These are phyloP conservation scores for Lymantria dispar DNA, from an alignment of 2,888 invertebrate genomes.

Conservation along the genomic window DNA sequence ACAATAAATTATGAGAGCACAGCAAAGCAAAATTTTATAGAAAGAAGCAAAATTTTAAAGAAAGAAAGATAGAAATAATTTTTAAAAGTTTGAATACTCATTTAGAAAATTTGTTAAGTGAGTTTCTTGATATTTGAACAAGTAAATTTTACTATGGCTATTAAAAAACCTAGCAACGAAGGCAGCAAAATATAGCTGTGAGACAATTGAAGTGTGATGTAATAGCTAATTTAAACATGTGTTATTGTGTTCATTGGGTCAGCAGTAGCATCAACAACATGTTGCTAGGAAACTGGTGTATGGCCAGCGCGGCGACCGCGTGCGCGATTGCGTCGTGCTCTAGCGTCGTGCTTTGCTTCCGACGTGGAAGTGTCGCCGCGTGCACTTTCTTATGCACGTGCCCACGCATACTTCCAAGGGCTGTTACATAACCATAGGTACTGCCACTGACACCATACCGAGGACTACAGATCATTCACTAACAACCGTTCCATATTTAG, in stretches of 20 bases:
- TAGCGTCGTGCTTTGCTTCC: conserved; percentile 52
- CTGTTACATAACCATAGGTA: conserved; percentile 71
- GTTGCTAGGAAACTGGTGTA: conserved; percentile 79
- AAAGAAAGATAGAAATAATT: neutral
- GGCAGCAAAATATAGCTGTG: conserved; percentile 42
- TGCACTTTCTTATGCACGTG: conserved; percentile 66
- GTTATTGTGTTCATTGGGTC: conserved; percentile 77
- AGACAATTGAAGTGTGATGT: conserved; percentile 67
- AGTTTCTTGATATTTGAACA: conserved; percentile 19
- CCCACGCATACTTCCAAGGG: conserved; percentile 55
- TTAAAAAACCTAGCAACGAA: conserved; percentile 58
- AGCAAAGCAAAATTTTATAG: neutral
- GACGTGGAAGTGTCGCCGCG: conserved; percentile 72
- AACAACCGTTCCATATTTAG: conserved; percentile 78
- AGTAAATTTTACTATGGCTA: conserved; percentile 51
- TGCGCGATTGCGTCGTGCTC: conserved; percentile 52
- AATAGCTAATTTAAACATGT: conserved; percentile 68
- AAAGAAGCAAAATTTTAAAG: neutral
- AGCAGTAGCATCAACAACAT: conserved; percentile 77
- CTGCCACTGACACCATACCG: conserved; percentile 44
- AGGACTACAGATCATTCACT: conserved; percentile 55
- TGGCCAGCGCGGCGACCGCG: conserved; percentile 50
- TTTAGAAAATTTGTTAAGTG: conserved; percentile 19
- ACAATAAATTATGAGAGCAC: neutral
- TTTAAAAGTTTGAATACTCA: conserved; percentile 27